A percentile compares a stretch with the other conserved stretches of the same genome.
Evolutionary conservation across 2,888 invertebrate species (phyloP).

Genomic region (Phoenoteleia sp.): DNA sequence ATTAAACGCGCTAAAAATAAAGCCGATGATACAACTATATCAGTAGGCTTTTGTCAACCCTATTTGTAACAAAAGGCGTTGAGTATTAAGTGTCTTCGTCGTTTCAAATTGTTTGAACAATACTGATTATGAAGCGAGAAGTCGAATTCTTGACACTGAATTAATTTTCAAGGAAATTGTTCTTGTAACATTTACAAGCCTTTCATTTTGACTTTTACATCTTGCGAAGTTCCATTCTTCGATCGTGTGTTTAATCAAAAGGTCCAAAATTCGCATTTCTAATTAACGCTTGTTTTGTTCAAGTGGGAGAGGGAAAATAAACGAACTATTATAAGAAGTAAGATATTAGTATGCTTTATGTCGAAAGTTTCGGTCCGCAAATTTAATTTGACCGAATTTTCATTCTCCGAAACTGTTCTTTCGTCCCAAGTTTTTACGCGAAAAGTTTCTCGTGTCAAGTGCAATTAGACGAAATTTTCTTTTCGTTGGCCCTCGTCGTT

Average conservation of each 20-base stretch:
- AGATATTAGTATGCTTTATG: too few species aligned
- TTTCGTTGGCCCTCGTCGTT: background rate
- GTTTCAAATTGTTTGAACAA: constrained; percentile 19
- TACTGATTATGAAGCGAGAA: constrained; percentile 18
- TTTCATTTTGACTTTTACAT: too few species aligned
- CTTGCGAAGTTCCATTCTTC: too few species aligned
- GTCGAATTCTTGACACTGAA: constrained; percentile 26
- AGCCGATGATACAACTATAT: constrained; percentile 20
- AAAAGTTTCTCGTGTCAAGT: background rate
- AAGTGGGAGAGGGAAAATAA: too few species aligned
- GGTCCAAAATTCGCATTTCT: too few species aligned
- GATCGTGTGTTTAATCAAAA: too few species aligned
- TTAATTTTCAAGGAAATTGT: constrained; percentile 17
- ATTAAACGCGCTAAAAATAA: constrained; percentile 37
- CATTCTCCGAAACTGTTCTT: background rate
- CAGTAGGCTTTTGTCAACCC: constrained; percentile 21
- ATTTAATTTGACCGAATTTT: background rate
- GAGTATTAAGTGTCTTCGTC: constrained; percentile 25
- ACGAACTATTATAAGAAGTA: too few species aligned
- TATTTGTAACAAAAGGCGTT: constrained; percentile 40
- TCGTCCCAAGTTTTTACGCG: background rate
- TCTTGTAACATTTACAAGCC: background rate
- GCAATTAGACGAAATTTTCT: background rate
- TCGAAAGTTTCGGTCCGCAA: background rate
- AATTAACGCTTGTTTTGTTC: too few species aligned